Conservation (phyloP, 2,113 vertebrate genomes). For the Hippoglossus stenolepis region DNA sequence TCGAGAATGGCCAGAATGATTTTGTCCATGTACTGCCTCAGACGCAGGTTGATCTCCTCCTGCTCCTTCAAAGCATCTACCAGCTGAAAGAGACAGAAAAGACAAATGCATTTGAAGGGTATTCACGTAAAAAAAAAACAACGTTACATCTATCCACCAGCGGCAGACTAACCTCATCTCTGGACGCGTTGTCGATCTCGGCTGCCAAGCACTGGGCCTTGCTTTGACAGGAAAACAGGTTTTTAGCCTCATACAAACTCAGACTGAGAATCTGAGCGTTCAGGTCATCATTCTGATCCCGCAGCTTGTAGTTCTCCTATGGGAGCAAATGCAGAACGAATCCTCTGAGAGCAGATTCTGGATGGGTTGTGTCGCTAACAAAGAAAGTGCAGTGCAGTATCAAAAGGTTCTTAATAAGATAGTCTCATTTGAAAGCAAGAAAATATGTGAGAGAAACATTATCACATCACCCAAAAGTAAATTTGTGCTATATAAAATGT, state of each 20-base stretch:
- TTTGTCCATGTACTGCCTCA: constrained; percentile 99
- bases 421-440: no score
- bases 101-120: not conserved
- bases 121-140: not conserved
- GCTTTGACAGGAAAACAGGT: constrained; percentile 92
- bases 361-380: not conserved
- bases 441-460: no score
- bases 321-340: constrained; percentile 1
- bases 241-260: constrained; percentile 96
- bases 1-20: constrained; percentile 98
- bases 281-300: constrained; percentile 97
- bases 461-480: no score
- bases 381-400: no score
- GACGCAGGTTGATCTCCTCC: constrained; percentile 96
- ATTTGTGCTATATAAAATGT: no score
- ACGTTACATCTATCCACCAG: not conserved
- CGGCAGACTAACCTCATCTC: constrained; percentile 88
- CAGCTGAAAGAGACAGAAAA: constrained; percentile 80
- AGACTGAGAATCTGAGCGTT: constrained; percentile 97
- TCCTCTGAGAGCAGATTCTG: not conserved
- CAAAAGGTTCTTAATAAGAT: no score
- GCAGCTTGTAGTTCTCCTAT: constrained; percentile 95
- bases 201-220: constrained; percentile 98
- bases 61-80: constrained; percentile 97
- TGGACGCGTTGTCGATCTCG: constrained; percentile 96